phyloP scores from a whole-genome alignment of 2,888 invertebrate genomes.

The Theretra japonica region DNA sequence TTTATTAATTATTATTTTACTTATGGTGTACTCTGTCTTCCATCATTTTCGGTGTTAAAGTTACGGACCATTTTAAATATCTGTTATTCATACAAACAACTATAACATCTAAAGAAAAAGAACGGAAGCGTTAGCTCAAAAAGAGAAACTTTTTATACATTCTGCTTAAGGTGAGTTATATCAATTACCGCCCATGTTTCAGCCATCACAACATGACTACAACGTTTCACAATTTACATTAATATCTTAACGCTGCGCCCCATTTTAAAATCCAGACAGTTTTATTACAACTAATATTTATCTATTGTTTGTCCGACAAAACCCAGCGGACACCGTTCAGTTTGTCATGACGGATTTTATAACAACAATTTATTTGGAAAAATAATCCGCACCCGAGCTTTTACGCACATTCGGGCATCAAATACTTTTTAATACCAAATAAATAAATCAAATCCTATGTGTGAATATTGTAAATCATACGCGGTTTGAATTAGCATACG shows the following conservation, averaged over 20 bases:
- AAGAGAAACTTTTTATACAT: no score
- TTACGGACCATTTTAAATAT: no score
- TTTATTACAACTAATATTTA: background rate
- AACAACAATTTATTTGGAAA: constrained; percentile 5
- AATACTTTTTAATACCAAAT: constrained; percentile 12
- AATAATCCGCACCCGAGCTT: background rate
- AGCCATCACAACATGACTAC: background rate
- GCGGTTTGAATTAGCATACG: background rate
- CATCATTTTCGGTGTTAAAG: no score
- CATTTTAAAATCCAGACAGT: background rate
- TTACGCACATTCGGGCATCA: background rate
- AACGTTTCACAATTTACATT: background rate
- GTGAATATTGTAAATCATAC: background rate
- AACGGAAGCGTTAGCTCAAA: no score
- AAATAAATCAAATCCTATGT: constrained; percentile 10
- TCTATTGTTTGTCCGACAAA: background rate
- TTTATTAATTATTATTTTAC: no score
- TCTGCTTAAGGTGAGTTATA: no score
- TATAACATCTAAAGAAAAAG: no score
- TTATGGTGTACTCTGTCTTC: no score
- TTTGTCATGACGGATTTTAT: background rate
- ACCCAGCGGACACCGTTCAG: background rate
- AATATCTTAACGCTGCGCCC: background rate
- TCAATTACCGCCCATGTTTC: background rate
- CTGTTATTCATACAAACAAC: no score